phyloP scores from a whole-genome alignment of 2,113 vertebrate genomes.

The Epinephelus fuscoguttatus region DNA sequence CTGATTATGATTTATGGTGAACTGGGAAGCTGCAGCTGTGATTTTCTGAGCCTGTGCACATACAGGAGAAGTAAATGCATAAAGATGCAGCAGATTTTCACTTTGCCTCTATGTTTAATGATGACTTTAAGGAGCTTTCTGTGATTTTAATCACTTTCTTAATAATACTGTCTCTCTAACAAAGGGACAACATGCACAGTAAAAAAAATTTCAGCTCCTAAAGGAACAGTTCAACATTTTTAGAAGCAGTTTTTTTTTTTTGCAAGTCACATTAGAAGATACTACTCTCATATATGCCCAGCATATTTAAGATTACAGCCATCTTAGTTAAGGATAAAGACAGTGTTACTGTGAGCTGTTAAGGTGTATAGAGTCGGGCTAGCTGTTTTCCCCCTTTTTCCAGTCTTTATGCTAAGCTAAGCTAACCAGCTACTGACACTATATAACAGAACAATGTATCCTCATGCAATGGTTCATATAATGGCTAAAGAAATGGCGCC shows the following conservation, averaged over 20 bases:
- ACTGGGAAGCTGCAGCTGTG: conserved; percentile 52
- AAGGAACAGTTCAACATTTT: not conserved
- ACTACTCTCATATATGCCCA: not conserved
- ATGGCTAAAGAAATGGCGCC: no score
- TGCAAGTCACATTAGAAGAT: not conserved
- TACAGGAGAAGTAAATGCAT: not conserved
- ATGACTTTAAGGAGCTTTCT: conserved; percentile 16
- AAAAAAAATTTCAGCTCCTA: not conserved
- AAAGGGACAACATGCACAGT: not conserved
- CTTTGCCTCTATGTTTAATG: conserved; percentile 1
- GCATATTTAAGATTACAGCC: not conserved
- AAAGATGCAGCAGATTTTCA: conserved; percentile 24
- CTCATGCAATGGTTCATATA: no score
- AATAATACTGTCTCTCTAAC: not conserved
- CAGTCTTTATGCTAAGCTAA: not conserved
- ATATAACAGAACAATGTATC: no score
- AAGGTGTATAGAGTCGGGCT: not conserved
- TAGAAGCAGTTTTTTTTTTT: not conserved
- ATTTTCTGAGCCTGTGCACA: not conserved
- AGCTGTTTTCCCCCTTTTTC: not conserved
- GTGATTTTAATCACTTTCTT: conserved; percentile 9
- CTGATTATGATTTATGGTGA: conserved; percentile 71
- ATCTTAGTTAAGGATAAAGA: not conserved
- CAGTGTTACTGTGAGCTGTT: not conserved
- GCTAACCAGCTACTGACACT: not conserved